Evolutionary conservation across 2,113 vertebrate species (phyloP).

Genomic region (Python bivittatus): DNA sequence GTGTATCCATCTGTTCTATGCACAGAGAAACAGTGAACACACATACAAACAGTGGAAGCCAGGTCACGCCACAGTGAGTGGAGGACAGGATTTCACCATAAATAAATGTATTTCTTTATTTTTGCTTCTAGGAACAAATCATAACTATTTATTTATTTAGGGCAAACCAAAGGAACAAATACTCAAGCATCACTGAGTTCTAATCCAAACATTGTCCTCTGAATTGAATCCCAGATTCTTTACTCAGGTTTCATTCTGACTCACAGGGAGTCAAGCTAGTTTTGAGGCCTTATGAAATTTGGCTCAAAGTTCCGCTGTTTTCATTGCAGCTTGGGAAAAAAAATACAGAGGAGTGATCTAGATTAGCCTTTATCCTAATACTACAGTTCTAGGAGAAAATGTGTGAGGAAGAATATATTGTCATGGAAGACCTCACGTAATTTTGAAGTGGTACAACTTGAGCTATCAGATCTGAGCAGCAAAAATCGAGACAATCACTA

Average conservation of each 20-base stretch:
- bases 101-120: not conserved
- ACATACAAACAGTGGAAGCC: not conserved
- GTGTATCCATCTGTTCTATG: not conserved
- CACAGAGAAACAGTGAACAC: not conserved
- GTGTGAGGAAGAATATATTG: not conserved
- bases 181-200: not conserved
- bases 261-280: too few relatives aligned
- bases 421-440: not conserved
- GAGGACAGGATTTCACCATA: not conserved
- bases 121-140: not conserved
- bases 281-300: too few relatives aligned
- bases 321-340: too few relatives aligned
- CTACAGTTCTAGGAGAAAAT: too few relatives aligned
- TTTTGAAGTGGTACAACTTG: not conserved
- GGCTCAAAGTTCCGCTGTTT: too few relatives aligned
- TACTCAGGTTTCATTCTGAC: not conserved
- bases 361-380: too few relatives aligned
- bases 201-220: not conserved
- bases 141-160: not conserved
- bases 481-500: not conserved
- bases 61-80: not conserved
- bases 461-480: not conserved
- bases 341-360: too few relatives aligned
- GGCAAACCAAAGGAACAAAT: not conserved
- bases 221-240: not conserved